Evolutionary conservation across 2,113 vertebrate genomes (phyloP).

Genomic region (Ciconia stormi): DNA sequence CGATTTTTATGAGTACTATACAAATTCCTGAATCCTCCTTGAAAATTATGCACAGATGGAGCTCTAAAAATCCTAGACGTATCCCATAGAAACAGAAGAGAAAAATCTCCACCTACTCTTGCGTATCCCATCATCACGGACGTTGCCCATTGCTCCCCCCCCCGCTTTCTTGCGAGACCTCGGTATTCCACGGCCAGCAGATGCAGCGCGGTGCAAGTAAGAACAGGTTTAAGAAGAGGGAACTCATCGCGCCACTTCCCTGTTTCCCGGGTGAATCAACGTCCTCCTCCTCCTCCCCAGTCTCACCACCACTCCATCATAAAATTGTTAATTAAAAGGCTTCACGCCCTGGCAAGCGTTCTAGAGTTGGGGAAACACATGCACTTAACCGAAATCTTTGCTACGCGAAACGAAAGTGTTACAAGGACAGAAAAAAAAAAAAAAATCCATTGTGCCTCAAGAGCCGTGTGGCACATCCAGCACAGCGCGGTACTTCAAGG

Average conservation of each 20-base stretch:
- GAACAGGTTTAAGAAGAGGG: not conserved
- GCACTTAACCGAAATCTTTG: rapidly evolving
- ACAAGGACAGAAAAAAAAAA: rapidly evolving
- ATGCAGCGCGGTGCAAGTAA: not conserved
- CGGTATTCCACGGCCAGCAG: not conserved
- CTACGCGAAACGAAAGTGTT: rapidly evolving
- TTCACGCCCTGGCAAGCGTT: not conserved
- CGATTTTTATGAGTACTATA: not conserved
- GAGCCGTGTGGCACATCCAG: not conserved
- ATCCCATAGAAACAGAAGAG: conserved; percentile 44
- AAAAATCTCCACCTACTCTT: conserved; percentile 46
- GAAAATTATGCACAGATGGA: not conserved
- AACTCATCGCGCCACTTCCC: not conserved
- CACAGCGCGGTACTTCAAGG: not conserved
- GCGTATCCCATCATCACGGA: conserved; percentile 26
- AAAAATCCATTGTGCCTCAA: rapidly evolving
- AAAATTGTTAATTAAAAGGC: not conserved
- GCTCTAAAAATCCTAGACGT: not conserved
- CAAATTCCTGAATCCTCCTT: not conserved
- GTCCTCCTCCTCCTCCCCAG: not conserved
- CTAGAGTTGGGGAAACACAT: rapidly evolving
- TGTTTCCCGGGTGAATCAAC: not conserved
- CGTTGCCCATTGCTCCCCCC: not conserved
- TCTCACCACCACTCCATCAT: not conserved
- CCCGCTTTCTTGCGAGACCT: not conserved